phyloP scores from a whole-genome alignment of 2,113 vertebrate genomes.

The Vidua macroura region DNA sequence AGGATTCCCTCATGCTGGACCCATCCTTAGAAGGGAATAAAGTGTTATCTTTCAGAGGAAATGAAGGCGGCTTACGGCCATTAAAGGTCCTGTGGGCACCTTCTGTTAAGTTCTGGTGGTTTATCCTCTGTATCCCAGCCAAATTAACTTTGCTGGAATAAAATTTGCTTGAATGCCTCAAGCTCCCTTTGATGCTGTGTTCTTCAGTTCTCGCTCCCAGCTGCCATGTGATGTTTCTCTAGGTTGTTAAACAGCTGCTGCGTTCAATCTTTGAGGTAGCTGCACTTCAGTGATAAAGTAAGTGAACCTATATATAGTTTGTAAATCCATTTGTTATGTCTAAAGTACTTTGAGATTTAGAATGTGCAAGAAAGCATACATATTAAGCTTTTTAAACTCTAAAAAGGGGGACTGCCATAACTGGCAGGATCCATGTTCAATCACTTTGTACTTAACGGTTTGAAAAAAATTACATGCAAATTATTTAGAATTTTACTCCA shows the following conservation, averaged over 20 bases:
- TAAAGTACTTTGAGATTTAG: constrained; percentile 61
- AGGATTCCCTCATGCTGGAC: neutral
- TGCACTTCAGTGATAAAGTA: constrained; percentile 53
- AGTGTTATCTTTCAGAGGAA: neutral
- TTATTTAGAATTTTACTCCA: constrained; percentile 61
- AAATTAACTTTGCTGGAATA: neutral
- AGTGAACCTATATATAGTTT: constrained; percentile 70
- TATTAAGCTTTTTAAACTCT: constrained; percentile 65
- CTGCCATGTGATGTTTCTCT: neutral
- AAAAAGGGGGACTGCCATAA: constrained; percentile 53
- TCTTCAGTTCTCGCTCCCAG: neutral
- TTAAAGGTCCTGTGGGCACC: neutral
- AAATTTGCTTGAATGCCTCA: neutral
- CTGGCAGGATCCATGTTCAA: constrained; percentile 53
- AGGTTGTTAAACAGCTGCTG: constrained; percentile 66
- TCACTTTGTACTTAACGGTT: constrained; percentile 58
- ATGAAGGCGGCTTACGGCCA: neutral
- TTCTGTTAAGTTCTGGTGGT: neutral
- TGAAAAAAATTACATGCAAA: constrained; percentile 60
- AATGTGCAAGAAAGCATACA: constrained; percentile 50
- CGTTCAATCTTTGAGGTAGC: constrained; percentile 51
- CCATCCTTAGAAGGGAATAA: neutral
- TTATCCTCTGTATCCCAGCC: neutral
- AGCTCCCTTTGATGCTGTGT: neutral
- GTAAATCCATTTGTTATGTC: constrained; percentile 69